Evolutionary conservation across 2,888 invertebrate genomes (phyloP).

Genomic region (Stenoptilia bipunctidactyla): DNA sequence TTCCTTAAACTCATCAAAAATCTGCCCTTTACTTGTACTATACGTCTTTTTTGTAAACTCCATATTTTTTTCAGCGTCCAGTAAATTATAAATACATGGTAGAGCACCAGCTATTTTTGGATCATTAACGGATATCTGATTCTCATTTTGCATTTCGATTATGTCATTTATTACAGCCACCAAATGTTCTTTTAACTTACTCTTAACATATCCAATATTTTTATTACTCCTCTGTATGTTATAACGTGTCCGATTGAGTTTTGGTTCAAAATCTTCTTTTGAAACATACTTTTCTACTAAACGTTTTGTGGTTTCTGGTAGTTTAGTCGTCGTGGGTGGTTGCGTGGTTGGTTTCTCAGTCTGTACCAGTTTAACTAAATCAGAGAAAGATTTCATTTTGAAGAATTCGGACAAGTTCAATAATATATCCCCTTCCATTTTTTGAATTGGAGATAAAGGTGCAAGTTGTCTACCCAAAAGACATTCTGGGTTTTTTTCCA

Average conservation of each 20-base stretch:
- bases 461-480: conserved; percentile 22
- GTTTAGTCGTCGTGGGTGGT: conserved; percentile 4
- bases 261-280: neutral
- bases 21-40: too few species aligned
- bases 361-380: conserved; percentile 35
- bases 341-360: conserved; percentile 7
- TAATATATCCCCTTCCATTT: conserved; percentile 39
- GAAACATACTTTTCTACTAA: neutral
- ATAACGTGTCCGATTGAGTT: neutral
- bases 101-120: conserved; percentile 36
- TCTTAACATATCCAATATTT: conserved; percentile 29
- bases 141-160: conserved; percentile 36
- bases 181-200: conserved; percentile 46
- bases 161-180: conserved; percentile 47
- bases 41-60: neutral
- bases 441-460: conserved; percentile 15
- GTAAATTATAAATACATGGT: conserved; percentile 47
- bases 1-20: too few species aligned
- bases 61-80: conserved; percentile 22
- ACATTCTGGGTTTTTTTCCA: conserved; percentile 38
- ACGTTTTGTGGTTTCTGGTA: conserved; percentile 6
- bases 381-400: conserved; percentile 46
- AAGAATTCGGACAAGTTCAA: conserved; percentile 49
- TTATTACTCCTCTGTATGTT: neutral
- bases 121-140: conserved; percentile 22